A percentile compares a stretch with the other conserved stretches of the same genome.
Evolutionary conservation across 1,140 invertebrate genomes (phyloP).

Genomic region (Rhagoletis zephyria): DNA sequence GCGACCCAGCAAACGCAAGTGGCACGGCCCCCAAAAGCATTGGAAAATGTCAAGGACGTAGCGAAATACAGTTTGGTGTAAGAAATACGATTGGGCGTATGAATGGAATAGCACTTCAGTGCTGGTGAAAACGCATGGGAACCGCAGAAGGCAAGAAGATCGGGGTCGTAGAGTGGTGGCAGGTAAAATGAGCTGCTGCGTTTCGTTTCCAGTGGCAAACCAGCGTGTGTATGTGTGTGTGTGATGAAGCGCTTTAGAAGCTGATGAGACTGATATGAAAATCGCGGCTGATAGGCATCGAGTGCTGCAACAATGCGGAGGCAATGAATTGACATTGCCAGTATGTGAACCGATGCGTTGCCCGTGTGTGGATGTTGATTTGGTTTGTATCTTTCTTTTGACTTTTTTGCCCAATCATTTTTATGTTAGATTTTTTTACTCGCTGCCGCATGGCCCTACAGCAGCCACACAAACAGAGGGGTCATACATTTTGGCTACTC

Average conservation of each 20-base stretch:
- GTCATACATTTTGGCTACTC: not conserved
- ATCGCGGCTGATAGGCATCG: not conserved
- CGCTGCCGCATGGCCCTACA: not conserved
- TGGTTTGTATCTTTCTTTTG: too few relatives aligned
- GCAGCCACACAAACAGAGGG: not conserved
- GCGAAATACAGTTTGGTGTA: not conserved
- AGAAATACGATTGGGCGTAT: not conserved
- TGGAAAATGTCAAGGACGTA: conserved; percentile 37
- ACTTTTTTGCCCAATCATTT: not conserved
- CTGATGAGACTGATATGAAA: not conserved
- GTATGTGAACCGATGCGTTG: not conserved
- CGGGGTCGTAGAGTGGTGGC: not conserved
- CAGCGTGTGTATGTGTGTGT: not conserved
- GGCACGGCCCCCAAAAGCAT: conserved; percentile 6
- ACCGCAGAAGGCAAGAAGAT: not conserved
- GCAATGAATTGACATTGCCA: not conserved
- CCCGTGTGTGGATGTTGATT: too few relatives aligned
- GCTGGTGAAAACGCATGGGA: not conserved
- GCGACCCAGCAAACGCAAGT: not conserved
- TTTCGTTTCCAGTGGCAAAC: not conserved
- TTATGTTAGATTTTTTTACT: not conserved
- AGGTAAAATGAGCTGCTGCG: not conserved
- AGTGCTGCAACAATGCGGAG: not conserved
- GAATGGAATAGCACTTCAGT: not conserved
- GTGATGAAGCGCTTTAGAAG: not conserved